These are phyloP conservation scores for Leptobrachium ailaonicum DNA, from an alignment of 2,113 vertebrate species.

Conservation along the genomic window DNA sequence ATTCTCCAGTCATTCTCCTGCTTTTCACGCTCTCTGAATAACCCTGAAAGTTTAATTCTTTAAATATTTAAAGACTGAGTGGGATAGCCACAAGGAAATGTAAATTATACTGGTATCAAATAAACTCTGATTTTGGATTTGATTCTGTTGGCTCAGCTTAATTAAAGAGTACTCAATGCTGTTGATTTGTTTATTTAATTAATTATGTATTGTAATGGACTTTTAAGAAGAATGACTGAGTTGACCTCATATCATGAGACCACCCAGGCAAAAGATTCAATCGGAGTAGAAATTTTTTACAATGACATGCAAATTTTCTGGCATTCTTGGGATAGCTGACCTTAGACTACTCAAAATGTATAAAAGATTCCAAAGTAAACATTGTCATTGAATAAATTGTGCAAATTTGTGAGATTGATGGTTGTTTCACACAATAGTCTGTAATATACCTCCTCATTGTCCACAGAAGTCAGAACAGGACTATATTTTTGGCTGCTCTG, in stretches of 20 bases:
- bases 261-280: constrained; percentile 1
- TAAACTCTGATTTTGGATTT: too few species aligned
- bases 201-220: not conserved
- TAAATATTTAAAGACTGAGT: too few species aligned
- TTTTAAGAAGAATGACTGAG: not conserved
- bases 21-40: too few species aligned
- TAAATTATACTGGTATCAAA: too few species aligned
- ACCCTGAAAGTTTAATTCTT: too few species aligned
- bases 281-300: not conserved
- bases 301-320: constrained; percentile 18
- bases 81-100: too few species aligned
- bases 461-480: not conserved
- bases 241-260: constrained; percentile 18
- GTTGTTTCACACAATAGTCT: not conserved
- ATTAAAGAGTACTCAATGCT: too few species aligned
- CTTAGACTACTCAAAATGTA: not conserved
- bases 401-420: not conserved
- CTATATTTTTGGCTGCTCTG: not conserved
- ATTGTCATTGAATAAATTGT: not conserved
- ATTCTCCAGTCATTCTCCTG: too few species aligned
- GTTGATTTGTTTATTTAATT: not conserved
- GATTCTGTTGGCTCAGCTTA: too few species aligned
- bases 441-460: not conserved
- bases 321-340: not conserved
- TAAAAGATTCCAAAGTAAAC: constrained; percentile 21